A percentile compares a stretch with the other conserved stretches of the same genome.
These are phyloP conservation scores for Pithys albifrons DNA, from an alignment of 2,113 vertebrate genomes.

Conservation along the genomic window DNA sequence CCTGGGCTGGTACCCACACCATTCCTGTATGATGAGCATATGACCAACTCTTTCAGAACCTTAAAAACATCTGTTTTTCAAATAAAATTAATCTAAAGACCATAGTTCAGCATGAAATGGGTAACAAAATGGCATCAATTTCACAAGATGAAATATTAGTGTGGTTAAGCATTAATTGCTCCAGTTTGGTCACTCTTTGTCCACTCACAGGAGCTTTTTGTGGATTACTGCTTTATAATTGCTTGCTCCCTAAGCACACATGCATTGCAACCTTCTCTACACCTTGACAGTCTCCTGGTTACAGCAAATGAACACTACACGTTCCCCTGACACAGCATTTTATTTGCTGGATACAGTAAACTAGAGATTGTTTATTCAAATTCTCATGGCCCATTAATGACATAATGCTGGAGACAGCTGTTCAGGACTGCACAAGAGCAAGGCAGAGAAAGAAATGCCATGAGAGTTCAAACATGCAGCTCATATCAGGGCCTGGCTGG, in stretches of 20 bases:
- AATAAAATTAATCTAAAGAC: neutral
- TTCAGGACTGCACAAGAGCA: neutral
- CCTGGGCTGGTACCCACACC: neutral
- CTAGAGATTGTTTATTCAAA: slow-evolving; percentile 30
- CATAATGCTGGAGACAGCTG: slow-evolving; percentile 31
- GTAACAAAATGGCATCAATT: neutral
- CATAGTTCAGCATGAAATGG: neutral
- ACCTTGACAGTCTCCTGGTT: neutral
- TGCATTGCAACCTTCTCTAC: neutral
- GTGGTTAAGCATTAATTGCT: slow-evolving; percentile 52
- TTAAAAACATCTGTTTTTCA: neutral
- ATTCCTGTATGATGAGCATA: neutral
- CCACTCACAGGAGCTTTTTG: slow-evolving; percentile 30
- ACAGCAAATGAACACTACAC: neutral
- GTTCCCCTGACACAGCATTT: neutral
- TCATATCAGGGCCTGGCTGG: neutral
- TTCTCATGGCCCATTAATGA: slow-evolving; percentile 29
- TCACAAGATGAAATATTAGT: slow-evolving; percentile 35
- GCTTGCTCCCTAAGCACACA: slow-evolving; percentile 15
- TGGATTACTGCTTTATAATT: slow-evolving; percentile 47
- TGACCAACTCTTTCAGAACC: slow-evolving; percentile 10
- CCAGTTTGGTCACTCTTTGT: slow-evolving; percentile 47
- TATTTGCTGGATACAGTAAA: neutral
- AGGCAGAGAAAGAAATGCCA: neutral
- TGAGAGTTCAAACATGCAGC: neutral